These are phyloP conservation scores for Eupithecia vulgata DNA, from an alignment of 2,888 invertebrate species.

Conservation along the genomic window DNA sequence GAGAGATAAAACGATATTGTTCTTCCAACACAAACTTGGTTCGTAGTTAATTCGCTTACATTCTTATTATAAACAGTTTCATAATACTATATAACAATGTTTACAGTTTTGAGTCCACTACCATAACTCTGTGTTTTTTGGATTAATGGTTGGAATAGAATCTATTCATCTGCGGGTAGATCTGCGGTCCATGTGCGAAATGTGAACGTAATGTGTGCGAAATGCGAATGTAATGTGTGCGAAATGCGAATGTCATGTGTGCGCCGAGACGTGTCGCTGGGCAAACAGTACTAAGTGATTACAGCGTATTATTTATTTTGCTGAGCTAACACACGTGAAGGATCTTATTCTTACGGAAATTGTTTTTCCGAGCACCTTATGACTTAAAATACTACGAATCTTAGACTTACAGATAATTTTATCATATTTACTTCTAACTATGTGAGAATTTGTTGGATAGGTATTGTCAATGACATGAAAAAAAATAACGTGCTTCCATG, in stretches of 20 bases:
- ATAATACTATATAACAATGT: background rate
- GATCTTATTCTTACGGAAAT: background rate
- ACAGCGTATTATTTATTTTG: slow-evolving; percentile 28
- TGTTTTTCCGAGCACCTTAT: background rate
- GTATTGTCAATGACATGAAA: background rate
- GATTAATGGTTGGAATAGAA: background rate
- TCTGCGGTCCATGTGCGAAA: background rate
- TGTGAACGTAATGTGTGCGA: background rate
- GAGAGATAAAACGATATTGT: no score
- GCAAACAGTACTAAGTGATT: slow-evolving; percentile 38
- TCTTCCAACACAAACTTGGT: no score
- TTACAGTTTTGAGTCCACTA: background rate
- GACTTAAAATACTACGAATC: background rate
- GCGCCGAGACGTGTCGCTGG: background rate
- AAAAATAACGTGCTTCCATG: background rate
- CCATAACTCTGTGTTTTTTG: background rate
- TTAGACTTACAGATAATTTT: background rate
- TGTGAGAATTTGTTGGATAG: background rate
- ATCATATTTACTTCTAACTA: background rate
- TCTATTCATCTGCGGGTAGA: background rate
- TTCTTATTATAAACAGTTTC: background rate
- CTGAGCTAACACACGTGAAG: slow-evolving; percentile 17
- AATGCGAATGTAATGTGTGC: background rate
- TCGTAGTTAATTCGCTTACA: no score
- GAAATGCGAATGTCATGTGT: background rate